These are phyloP conservation scores for Neotoma lepida DNA, from an alignment of 2,113 vertebrate genomes.

Conservation along the genomic window DNA sequence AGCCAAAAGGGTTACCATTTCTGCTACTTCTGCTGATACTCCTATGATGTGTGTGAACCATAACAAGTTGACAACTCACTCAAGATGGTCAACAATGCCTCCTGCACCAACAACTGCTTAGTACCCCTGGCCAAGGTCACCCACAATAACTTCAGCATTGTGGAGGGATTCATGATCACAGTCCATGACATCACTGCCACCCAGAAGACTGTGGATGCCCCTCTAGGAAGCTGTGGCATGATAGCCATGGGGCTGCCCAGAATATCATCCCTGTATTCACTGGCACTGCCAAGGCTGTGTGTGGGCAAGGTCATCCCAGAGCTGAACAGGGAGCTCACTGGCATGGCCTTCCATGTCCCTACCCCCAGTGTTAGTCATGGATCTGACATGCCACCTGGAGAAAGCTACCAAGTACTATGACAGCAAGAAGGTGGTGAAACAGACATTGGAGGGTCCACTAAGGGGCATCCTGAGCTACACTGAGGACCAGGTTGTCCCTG, in stretches of 20 bases:
- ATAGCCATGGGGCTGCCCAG: neutral
- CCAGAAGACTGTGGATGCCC: neutral
- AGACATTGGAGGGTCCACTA: neutral
- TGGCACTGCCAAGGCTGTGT: neutral
- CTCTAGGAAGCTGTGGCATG: neutral
- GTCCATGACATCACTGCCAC: neutral
- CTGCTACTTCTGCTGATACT: neutral
- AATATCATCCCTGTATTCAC: neutral
- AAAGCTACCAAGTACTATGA: neutral
- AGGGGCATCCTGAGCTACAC: neutral
- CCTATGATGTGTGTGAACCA: neutral
- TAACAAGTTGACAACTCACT: neutral
- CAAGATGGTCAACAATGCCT: neutral
- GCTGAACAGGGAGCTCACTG: neutral
- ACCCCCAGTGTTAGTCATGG: neutral
- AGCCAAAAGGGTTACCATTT: neutral
- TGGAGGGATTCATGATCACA: neutral
- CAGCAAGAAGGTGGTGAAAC: neutral
- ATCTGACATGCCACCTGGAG: neutral
- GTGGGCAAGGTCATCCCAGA: neutral
- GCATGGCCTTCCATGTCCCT: neutral
- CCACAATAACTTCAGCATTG: neutral
- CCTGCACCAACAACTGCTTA: neutral
- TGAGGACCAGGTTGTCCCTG: neutral
- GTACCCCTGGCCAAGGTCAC: neutral